Base-by-base conservation (phyloP, 2,113 vertebrate genomes). In the Podarcis raffonei region DNA sequence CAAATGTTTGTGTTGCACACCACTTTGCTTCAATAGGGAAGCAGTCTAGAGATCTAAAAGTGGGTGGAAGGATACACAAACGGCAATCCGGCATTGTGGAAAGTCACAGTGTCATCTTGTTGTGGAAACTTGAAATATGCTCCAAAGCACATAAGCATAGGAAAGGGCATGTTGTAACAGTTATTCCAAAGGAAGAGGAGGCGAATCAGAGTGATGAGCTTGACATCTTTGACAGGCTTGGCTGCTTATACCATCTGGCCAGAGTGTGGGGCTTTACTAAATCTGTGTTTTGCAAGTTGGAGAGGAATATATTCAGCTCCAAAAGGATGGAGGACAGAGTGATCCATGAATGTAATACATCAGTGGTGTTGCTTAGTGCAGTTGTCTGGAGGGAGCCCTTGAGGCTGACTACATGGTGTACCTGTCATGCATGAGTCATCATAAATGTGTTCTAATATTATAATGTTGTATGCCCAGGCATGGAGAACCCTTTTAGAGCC, bases 111-210 rank as follows among this genome's bases (percentile, higher is more conserved):
- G 53, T 0, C 0, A 1, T 9, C 62, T 78, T 65, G 68, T 87
- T 53, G 89, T 86, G 30, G 75, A 86, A 84, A 1, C 53, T 42
- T 69, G 0, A 3, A 68, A 27, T 59, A 39, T 1, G 9, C 16
- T 0, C 0, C 2, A 1, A 32, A 72, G 71, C 72, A 89, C 79
- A 65, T 75, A 0, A 0, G n/a, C 75, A 81, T 77, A n/a, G 5
- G 0, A 25, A 69, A n/a, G 0, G 0, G 0, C 1, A 3, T 0
- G 0, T 53, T 66, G n/a, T 13, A 57, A 66, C n/a, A 18, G 15
- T 83, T 16, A 1, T 12, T 23, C 0, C 62, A 72, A 66, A 79
- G 53, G 81, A 77, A 89, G 66, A 82, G 13, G 48, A 30, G 15
- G 27, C 32, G 68, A 57, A 30, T 78, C 15, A 25, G 69, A 77